phyloP scores from a whole-genome alignment of 2,113 vertebrate genomes.

The Fulica atra region DNA sequence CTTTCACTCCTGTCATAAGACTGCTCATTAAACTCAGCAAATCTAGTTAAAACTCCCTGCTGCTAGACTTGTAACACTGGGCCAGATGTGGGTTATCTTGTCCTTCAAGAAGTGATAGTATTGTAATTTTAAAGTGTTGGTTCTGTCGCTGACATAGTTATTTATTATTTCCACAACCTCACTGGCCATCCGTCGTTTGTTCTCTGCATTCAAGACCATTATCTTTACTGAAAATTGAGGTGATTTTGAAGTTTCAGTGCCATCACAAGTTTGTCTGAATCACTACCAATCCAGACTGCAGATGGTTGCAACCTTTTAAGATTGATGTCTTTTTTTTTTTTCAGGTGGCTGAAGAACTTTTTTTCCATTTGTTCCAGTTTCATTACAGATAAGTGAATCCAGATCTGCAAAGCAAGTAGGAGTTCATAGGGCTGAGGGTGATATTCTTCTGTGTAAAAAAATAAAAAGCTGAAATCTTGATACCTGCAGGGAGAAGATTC shows the following conservation, averaged over 20 bases:
- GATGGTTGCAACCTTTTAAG: not conserved
- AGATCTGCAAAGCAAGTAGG: conserved; percentile 4
- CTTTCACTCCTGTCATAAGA: not conserved
- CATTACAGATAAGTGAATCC: not conserved
- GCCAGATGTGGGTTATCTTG: not conserved
- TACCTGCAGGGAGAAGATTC: not conserved
- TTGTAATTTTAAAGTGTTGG: not conserved
- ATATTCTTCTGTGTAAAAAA: not conserved
- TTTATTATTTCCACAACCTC: not conserved
- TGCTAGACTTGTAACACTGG: not conserved
- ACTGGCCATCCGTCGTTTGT: not conserved
- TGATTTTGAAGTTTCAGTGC: not conserved
- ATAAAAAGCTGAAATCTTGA: not conserved
- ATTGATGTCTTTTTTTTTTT: not conserved
- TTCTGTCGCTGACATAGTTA: not conserved
- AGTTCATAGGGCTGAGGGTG: not conserved
- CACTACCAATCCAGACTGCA: not conserved
- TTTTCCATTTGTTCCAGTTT: conserved; percentile 6
- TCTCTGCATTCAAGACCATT: not conserved
- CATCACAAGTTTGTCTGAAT: not conserved
- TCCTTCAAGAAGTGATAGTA: not conserved
- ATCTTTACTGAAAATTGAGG: not conserved
- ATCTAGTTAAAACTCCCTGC: not conserved
- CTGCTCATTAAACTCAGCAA: not conserved
- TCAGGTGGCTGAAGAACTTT: not conserved